Conservation (phyloP, 35 echinoderm and acorn worm species). For the Stichopus chloronotus region DNA sequence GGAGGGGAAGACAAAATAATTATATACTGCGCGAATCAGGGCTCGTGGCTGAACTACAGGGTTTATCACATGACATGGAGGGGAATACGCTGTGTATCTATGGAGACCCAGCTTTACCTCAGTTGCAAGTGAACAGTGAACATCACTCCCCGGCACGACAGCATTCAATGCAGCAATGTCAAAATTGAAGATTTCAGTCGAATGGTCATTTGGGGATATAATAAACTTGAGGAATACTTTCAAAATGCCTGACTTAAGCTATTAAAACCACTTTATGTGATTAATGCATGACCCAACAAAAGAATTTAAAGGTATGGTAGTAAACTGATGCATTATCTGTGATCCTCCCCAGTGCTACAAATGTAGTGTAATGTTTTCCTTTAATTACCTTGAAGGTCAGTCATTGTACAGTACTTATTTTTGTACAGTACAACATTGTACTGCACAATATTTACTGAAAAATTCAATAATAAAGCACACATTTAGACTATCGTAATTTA, state of each 20-base stretch:
- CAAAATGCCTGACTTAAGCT: background rate
- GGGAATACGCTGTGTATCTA: constrained; percentile 54
- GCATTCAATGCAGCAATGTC: constrained; percentile 64
- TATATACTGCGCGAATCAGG: constrained; percentile 48
- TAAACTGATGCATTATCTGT: too few species aligned
- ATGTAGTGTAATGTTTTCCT: too few species aligned
- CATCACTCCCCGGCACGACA: constrained; percentile 48
- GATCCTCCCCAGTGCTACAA: too few species aligned
- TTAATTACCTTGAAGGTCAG: too few species aligned
- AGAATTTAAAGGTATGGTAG: too few species aligned
- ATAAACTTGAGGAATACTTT: constrained; percentile 68
- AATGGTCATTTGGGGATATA: constrained; percentile 86
- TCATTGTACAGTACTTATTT: too few species aligned
- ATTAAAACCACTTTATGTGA: background rate
- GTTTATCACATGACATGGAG: background rate
- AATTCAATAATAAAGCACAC: too few species aligned
- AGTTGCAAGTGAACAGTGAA: constrained; percentile 19
- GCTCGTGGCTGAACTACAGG: constrained; percentile 42
- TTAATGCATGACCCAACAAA: too few species aligned
- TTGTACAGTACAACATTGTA: too few species aligned
- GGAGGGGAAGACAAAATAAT: constrained; percentile 30
- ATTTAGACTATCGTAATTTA: too few species aligned
- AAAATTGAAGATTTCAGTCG: constrained; percentile 52
- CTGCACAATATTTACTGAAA: too few species aligned
- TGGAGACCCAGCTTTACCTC: constrained; percentile 78